These are phyloP conservation scores for Allophyes oxyacanthae DNA, from an alignment of 2,888 invertebrate species.

Conservation along the genomic window DNA sequence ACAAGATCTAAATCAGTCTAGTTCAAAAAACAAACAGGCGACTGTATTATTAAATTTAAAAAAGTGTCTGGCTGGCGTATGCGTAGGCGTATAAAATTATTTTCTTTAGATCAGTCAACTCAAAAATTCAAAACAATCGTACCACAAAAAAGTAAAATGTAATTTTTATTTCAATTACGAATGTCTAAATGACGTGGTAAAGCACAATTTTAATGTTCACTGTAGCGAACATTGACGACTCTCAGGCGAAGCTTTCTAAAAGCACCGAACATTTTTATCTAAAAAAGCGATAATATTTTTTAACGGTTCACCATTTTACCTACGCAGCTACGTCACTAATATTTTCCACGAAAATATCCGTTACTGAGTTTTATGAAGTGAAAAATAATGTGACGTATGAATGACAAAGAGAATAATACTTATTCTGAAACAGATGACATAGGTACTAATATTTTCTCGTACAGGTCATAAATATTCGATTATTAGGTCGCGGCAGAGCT, in stretches of 20 bases:
- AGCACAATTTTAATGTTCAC: constrained; percentile 22
- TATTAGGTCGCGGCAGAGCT: constrained; percentile 3
- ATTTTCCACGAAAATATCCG: constrained; percentile 6
- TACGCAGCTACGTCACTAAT: no score
- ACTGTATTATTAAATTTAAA: no score
- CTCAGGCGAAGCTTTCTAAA: constrained; percentile 26
- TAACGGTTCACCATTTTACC: no score
- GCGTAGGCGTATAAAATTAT: no score
- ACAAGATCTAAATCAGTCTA: no score
- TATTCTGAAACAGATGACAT: constrained; percentile 9
- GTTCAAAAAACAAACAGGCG: no score
- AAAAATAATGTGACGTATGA: constrained; percentile 8
- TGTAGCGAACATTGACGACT: constrained; percentile 9
- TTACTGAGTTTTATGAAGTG: constrained; percentile 14
- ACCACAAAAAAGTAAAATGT: no score
- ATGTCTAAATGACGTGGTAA: constrained; percentile 29
- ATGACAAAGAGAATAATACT: constrained; percentile 25
- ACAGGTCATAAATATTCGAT: constrained; percentile 40
- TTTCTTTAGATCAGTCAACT: no score
- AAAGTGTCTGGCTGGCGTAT: no score
- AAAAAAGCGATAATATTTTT: constrained; percentile 4
- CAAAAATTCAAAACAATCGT: no score
- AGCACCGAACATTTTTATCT: not conserved
- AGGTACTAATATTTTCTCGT: constrained; percentile 17
- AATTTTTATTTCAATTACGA: no score